These are phyloP conservation scores for Formica aserva DNA, from an alignment of 2,888 invertebrate species.

Conservation along the genomic window DNA sequence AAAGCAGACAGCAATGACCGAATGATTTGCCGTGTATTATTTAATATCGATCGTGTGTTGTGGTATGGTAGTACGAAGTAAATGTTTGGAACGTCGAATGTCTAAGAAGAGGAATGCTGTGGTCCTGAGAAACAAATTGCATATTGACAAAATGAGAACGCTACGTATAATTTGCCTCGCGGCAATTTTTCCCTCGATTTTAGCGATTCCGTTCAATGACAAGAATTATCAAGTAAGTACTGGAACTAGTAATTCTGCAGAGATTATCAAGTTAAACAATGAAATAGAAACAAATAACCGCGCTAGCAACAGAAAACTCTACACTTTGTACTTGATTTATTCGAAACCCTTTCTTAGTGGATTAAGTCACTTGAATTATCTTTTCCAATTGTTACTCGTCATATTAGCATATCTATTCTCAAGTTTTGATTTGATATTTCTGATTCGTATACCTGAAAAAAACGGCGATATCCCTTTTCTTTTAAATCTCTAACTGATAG, in stretches of 20 bases:
- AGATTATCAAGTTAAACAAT: background rate
- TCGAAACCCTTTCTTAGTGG: background rate
- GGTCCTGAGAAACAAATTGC: background rate
- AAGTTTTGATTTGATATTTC: background rate
- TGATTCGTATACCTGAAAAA: background rate
- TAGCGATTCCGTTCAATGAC: background rate
- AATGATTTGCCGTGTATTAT: background rate
- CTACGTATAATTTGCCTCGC: slow-evolving; percentile 56
- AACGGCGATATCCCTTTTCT: background rate
- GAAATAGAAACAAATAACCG: background rate
- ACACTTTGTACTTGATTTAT: background rate
- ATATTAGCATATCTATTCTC: background rate
- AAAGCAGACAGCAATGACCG: background rate
- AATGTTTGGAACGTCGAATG: background rate
- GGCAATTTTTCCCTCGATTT: slow-evolving; percentile 31
- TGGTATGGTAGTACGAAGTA: background rate
- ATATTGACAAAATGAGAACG: slow-evolving; percentile 60
- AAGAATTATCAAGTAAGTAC: slow-evolving; percentile 59
- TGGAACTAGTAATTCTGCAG: background rate
- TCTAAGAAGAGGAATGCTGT: slow-evolving; percentile 25
- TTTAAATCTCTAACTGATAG: background rate
- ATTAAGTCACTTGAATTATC: slow-evolving; percentile 2
- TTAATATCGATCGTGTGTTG: background rate
- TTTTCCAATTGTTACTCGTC: background rate
- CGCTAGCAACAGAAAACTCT: too few relatives aligned